These are phyloP conservation scores for Nesometra sesokonis DNA, from an alignment of 35 echinoderm and acorn worm genomes.

Conservation along the genomic window DNA sequence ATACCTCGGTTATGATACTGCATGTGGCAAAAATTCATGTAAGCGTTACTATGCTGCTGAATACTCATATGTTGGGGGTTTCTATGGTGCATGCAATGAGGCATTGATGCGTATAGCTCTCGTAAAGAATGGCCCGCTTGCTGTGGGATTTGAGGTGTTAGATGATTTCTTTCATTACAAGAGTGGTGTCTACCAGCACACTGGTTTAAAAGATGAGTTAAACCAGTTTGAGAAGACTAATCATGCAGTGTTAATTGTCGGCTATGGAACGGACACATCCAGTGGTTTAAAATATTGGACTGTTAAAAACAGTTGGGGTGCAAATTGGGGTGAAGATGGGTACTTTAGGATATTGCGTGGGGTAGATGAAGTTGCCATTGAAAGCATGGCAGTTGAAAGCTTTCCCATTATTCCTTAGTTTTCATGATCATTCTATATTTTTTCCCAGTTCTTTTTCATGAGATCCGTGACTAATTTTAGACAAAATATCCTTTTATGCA, in stretches of 20 bases:
- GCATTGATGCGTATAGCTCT: conserved; percentile 73
- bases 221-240: conserved; percentile 85
- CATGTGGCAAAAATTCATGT: conserved; percentile 54
- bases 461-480: too few species aligned
- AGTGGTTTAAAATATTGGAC: conserved; percentile 77
- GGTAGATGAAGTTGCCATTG: conserved; percentile 74
- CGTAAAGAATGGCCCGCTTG: conserved; percentile 85
- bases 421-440: too few species aligned
- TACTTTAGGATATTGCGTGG: conserved; percentile 77
- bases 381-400: conserved; percentile 75
- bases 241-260: conserved; percentile 73
- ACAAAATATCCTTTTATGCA: too few species aligned
- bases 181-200: conserved; percentile 84
- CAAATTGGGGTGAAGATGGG: conserved; percentile 66
- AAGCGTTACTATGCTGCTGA: conserved; percentile 76
- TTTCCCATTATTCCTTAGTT: conserved; percentile 83
- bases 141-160: conserved; percentile 68
- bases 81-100: conserved; percentile 93
- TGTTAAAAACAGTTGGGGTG: conserved; percentile 94
- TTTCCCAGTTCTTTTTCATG: too few species aligned
- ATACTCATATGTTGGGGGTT: conserved; percentile 85
- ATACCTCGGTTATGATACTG: conserved; percentile 51
- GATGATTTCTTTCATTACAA: conserved; percentile 65
- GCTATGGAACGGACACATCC: conserved; percentile 53
- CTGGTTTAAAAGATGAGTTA: conserved; percentile 33